Percentiles rank a stretch among this genome's conserved stretches.
phyloP scores from a whole-genome alignment of 35 echinoderm and acorn worm genomes.

The Anneissia japonica region DNA sequence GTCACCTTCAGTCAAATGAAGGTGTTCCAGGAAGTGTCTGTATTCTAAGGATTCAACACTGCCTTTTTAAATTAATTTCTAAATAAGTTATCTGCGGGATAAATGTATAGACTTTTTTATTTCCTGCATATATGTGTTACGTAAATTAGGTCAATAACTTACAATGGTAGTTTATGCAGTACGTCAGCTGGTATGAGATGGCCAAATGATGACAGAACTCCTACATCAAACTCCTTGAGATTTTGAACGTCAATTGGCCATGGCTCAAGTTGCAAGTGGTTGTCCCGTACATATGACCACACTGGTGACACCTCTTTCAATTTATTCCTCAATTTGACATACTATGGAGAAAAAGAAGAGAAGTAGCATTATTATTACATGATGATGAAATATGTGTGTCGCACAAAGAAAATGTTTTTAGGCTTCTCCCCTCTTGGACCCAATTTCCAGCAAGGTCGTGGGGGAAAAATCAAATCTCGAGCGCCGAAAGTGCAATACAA shows the following conservation, averaged over 20 bases:
- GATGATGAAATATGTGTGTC: too few species aligned
- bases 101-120: background rate
- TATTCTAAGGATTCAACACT: background rate
- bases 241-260: constrained; percentile 37
- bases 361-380: too few species aligned
- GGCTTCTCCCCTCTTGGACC: too few species aligned
- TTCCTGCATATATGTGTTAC: too few species aligned
- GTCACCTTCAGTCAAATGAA: background rate
- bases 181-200: constrained; percentile 63
- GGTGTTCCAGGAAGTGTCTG: background rate
- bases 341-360: too few species aligned
- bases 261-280: background rate
- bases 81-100: background rate
- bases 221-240: constrained; percentile 64
- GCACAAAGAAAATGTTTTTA: too few species aligned
- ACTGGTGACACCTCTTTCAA: background rate
- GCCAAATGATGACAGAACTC: constrained; percentile 82
- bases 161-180: constrained; percentile 76
- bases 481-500: too few species aligned
- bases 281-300: background rate
- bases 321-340: background rate
- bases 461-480: too few species aligned
- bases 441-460: too few species aligned
- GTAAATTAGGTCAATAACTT: constrained; percentile 20
- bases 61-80: background rate